Percentiles rank a stretch among this genome's conserved stretches.
Evolutionary conservation across 2,888 invertebrate species (phyloP).

Genomic region (Papilio demoleus): DNA sequence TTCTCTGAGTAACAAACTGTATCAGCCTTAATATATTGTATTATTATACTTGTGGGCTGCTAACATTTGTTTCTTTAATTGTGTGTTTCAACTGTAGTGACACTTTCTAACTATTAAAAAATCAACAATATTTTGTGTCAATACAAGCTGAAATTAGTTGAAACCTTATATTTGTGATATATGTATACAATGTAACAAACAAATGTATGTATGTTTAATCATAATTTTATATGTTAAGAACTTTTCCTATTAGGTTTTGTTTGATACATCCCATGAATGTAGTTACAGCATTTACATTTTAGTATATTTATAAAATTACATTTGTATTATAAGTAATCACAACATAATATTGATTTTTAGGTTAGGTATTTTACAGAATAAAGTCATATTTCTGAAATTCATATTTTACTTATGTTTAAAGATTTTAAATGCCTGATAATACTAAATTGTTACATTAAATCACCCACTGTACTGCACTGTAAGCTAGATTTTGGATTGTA

Average conservation of each 20-base stretch:
- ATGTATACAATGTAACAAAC: slow-evolving; percentile 26
- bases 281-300: slow-evolving; percentile 26
- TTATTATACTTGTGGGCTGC: slow-evolving; percentile 34
- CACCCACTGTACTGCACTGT: no score
- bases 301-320: slow-evolving; percentile 17
- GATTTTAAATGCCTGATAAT: neutral
- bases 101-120: neutral
- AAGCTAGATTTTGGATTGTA: no score
- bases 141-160: neutral
- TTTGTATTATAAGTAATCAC: slow-evolving; percentile 16
- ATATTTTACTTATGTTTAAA: neutral
- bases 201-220: slow-evolving; percentile 1
- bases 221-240: slow-evolving; percentile 26
- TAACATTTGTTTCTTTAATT: slow-evolving; percentile 20
- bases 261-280: slow-evolving; percentile 20
- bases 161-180: slow-evolving; percentile 23
- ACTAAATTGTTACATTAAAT: neutral
- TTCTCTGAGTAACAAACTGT: neutral
- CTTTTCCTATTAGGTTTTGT: slow-evolving; percentile 16
- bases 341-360: slow-evolving; percentile 12
- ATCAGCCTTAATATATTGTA: slow-evolving; percentile 19
- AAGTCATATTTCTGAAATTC: neutral
- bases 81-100: slow-evolving; percentile 1
- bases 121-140: neutral
- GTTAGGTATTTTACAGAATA: neutral